phyloP scores from a whole-genome alignment of 2,797 vertebrate species.

The Ptychobarbus kaznakovi region DNA sequence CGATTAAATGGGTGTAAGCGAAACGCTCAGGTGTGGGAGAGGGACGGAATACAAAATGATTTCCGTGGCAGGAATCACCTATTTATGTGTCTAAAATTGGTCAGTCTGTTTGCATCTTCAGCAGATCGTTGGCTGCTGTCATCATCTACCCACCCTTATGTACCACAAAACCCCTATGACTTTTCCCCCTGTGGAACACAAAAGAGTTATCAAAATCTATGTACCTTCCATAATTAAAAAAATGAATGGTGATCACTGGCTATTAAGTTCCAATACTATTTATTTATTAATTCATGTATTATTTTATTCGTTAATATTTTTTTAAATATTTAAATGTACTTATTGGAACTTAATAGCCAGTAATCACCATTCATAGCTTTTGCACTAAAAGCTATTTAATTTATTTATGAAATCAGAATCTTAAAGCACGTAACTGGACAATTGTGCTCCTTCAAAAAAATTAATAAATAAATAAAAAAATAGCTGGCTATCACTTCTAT shows the following conservation, averaged over 20 bases:
- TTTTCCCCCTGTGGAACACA: background rate
- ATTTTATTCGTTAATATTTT: no score
- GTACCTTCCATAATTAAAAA: background rate
- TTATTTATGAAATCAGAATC: background rate
- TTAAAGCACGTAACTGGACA: background rate
- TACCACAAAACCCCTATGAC: background rate
- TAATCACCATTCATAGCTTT: no score
- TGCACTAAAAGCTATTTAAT: no score
- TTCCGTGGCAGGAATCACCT: background rate
- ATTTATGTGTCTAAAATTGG: constrained; percentile 4
- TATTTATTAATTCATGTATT: no score
- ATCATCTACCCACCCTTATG: background rate
- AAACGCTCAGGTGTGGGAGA: constrained; percentile 47
- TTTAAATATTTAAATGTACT: no score
- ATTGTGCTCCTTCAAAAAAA: background rate
- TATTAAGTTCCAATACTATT: background rate
- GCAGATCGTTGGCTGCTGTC: background rate
- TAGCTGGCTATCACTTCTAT: constrained; percentile 27
- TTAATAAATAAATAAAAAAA: background rate
- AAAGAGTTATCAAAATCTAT: background rate
- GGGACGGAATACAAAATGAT: constrained; percentile 25
- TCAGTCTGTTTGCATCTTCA: background rate
- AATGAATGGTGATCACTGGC: background rate
- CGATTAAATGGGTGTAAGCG: constrained; percentile 57
- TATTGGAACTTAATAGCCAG: no score